A percentile compares a stretch with the other conserved stretches of the same genome.
Evolutionary conservation across 2,888 invertebrate species (phyloP).

Genomic region (Antitype chi): DNA sequence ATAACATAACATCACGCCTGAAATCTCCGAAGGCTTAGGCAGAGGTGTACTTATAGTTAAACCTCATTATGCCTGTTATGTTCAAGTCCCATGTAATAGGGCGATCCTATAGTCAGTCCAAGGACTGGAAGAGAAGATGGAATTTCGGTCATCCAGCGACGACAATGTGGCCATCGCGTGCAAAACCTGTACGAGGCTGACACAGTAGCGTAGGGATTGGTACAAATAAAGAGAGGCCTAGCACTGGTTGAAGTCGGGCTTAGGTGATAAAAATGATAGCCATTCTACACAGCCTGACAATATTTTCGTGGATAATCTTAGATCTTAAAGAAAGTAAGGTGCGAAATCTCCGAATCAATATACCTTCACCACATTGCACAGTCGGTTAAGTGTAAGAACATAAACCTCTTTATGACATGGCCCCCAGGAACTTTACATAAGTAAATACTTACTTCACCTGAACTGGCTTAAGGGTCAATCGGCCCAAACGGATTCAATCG

Average conservation of each 20-base stretch:
- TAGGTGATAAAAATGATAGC: too few species aligned
- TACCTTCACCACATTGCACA: neutral
- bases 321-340: neutral
- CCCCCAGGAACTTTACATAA: neutral
- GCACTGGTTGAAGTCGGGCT: too few species aligned
- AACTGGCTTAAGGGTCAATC: constrained; percentile 32
- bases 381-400: neutral
- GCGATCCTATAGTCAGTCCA: neutral
- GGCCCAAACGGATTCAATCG: constrained; percentile 37
- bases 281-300: neutral
- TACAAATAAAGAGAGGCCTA: too few species aligned
- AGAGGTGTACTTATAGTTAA: neutral
- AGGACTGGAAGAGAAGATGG: too few species aligned
- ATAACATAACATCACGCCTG: neutral
- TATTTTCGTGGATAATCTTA: neutral
- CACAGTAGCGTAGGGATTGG: too few species aligned
- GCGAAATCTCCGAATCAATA: neutral
- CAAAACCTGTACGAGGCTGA: too few species aligned
- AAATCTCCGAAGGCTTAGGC: neutral
- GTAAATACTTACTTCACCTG: constrained; percentile 19
- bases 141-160: too few species aligned
- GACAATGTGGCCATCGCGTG: too few species aligned
- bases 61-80: neutral
- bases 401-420: neutral
- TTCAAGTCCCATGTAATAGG: neutral